A percentile compares a stretch with the other conserved stretches of the same genome.
Conservation (phyloP, 2,888 invertebrate species). For the Polia nebulosa region DNA sequence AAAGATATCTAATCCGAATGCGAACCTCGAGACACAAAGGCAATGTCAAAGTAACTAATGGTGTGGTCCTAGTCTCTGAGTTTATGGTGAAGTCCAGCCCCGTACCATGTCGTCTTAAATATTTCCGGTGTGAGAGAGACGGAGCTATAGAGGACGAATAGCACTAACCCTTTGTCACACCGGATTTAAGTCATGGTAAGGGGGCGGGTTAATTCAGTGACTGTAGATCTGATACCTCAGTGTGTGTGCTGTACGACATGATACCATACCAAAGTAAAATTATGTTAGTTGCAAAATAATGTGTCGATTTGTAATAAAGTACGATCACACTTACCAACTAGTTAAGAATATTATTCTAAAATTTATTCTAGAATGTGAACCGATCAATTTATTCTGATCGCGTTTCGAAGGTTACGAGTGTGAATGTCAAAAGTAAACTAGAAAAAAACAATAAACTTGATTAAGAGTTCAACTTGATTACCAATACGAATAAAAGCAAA, state of each 20-base stretch:
- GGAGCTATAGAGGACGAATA: too few species aligned
- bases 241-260: not conserved
- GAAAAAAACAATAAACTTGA: not conserved
- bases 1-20: constrained; percentile 31
- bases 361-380: not conserved
- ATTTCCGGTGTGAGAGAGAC: too few species aligned
- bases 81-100: constrained; percentile 31
- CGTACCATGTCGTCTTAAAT: too few species aligned
- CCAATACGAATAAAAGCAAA: constrained; percentile 32
- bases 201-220: constrained; percentile 10
- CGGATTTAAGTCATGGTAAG: too few species aligned
- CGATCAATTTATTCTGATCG: not conserved
- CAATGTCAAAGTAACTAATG: constrained; percentile 52
- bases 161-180: too few species aligned
- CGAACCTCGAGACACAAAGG: constrained; percentile 32
- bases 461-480: not conserved
- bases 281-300: too few species aligned
- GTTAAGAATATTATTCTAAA: too few species aligned
- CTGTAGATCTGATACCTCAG: not conserved
- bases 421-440: constrained; percentile 13
- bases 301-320: too few species aligned
- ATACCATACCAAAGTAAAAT: too few species aligned
- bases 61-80: constrained; percentile 20
- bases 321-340: too few species aligned
- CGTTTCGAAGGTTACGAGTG: constrained; percentile 2